These are phyloP conservation scores for Elmis aenea DNA, from an alignment of 2,888 invertebrate genomes.

Conservation along the genomic window DNA sequence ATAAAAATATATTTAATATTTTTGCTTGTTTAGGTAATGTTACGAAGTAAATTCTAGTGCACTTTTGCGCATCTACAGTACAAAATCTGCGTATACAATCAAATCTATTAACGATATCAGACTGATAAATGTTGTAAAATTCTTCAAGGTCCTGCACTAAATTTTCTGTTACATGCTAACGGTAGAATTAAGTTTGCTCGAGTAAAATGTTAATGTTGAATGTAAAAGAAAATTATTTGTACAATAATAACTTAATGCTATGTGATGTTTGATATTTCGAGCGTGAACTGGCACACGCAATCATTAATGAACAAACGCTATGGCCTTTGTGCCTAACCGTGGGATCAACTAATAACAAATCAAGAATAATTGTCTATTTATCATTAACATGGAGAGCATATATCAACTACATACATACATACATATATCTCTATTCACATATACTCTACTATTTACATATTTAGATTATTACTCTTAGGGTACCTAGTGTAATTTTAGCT, in stretches of 20 bases:
- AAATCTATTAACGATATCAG: too few relatives aligned
- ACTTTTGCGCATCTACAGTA: too few relatives aligned
- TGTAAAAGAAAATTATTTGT: slow-evolving; percentile 17
- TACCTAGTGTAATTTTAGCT: slow-evolving; percentile 44
- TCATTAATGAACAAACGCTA: slow-evolving; percentile 35
- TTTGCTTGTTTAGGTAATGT: too few relatives aligned
- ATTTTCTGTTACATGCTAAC: not conserved
- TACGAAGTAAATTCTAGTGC: too few relatives aligned
- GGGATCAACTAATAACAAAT: slow-evolving; percentile 50
- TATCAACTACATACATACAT: slow-evolving; percentile 38
- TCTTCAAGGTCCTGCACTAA: not conserved
- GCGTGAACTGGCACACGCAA: slow-evolving; percentile 46
- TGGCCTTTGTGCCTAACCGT: slow-evolving; percentile 47
- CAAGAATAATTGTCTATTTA: slow-evolving; percentile 44
- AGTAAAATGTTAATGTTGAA: not conserved
- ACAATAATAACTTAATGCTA: slow-evolving; percentile 23
- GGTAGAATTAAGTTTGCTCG: not conserved
- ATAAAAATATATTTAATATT: too few relatives aligned
- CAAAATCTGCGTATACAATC: too few relatives aligned
- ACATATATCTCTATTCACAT: slow-evolving; percentile 43
- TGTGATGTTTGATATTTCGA: slow-evolving; percentile 37
- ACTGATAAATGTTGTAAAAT: too few relatives aligned
- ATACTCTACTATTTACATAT: slow-evolving; percentile 42
- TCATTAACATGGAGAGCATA: slow-evolving; percentile 38
- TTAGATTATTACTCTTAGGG: slow-evolving; percentile 30